A percentile compares a stretch with the other conserved stretches of the same genome.
These are phyloP conservation scores for Pocillopora damicornis DNA, from an alignment of 64 coral and sea anemone species.

Conservation along the genomic window DNA sequence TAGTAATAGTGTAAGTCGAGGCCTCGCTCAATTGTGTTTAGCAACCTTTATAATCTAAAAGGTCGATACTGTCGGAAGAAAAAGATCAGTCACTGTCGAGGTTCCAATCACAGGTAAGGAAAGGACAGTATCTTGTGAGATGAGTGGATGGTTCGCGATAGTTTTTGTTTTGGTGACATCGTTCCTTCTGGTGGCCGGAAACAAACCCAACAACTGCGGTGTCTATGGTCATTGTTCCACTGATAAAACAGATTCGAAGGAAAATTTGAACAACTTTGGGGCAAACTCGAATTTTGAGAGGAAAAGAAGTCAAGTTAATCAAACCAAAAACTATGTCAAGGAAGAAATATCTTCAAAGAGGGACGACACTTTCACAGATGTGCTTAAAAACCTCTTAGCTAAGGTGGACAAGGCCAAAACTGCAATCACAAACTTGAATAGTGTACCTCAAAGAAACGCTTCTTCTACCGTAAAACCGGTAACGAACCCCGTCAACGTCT, in stretches of 20 bases:
- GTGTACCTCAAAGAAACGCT: not conserved
- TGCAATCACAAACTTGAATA: not conserved
- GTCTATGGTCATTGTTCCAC: not conserved
- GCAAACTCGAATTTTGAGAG: not conserved
- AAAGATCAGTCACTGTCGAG: not conserved
- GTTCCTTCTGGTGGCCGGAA: not conserved
- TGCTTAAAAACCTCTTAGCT: not conserved
- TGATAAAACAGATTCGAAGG: not conserved
- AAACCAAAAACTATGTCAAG: no score
- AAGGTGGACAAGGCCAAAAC: not conserved
- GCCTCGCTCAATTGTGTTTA: not conserved
- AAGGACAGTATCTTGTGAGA: not conserved
- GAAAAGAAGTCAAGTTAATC: not conserved
- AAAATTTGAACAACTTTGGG: not conserved
- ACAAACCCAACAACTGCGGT: not conserved
- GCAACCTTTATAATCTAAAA: no score
- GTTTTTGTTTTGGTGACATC: conserved; percentile 9
- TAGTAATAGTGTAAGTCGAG: not conserved
- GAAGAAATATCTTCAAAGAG: not conserved
- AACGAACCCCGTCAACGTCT: not conserved
- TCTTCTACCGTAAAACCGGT: not conserved
- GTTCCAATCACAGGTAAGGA: not conserved
- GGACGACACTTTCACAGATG: not conserved
- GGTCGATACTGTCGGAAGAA: not conserved
- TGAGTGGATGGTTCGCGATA: not conserved